Base-by-base conservation (phyloP, 2,797 vertebrate genomes). In the Corythornis leucogaster region DNA sequence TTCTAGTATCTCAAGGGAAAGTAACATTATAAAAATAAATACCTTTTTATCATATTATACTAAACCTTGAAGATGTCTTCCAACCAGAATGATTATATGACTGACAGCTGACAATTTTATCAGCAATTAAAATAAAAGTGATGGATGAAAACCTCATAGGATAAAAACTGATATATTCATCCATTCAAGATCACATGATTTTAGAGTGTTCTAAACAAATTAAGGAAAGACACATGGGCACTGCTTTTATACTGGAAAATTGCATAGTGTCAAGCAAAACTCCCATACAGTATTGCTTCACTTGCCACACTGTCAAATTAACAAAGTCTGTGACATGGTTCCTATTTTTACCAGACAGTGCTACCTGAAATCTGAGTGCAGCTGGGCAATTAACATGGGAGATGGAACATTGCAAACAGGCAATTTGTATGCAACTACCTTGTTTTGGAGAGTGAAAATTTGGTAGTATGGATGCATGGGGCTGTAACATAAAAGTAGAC, bases 101-200 rank as follows among this genome's bases (percentile, higher is more conserved):
- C 24, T 0, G 0, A 35, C 16, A 38, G 10, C 6, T n/a, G 48
- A 1, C 5, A 57, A 51, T 86, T 90, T 73, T 94, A 93, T 64
- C 45, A 93, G 89, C 90, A 97, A 96, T 97, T 97, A 96, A 94
- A 53, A 40, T 75, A 85, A 87, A 95, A 96, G 35, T 89, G 95
- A 96, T 95, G 91, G 92, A 95, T 94, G 87, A 94, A 87, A 73
- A 58, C 30, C 90, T 96, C 4, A 1, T 80, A 92, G 83, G 86
- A n/a, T 86, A 94, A 95, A 96, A 97, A 63, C 42, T 58, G 75
- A 51, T 5, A 30, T 73, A 19, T 50, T 79, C 28, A 42, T 92
- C 67, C 62, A 45, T 90, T 91, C 71, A 85, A 64, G 69, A 85
- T 50, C 64, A 79, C 79, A 48, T 74, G 40, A 62, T 71, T 80